These are phyloP conservation scores for Falco peregrinus DNA, from an alignment of 2,797 vertebrate genomes.

Conservation along the genomic window DNA sequence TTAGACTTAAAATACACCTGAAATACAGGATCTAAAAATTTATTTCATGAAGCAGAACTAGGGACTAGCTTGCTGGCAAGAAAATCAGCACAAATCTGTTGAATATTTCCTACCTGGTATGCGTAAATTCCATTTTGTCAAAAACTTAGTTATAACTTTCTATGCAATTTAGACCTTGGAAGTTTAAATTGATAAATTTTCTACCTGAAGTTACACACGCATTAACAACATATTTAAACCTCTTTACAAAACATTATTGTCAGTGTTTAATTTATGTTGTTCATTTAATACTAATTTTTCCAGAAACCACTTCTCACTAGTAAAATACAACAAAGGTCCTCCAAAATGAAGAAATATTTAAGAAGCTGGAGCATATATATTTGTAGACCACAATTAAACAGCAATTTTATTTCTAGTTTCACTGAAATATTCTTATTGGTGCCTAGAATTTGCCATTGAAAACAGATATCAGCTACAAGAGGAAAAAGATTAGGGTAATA, in stretches of 20 bases:
- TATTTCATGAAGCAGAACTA: background rate
- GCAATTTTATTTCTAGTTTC: background rate
- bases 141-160: background rate
- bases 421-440: background rate
- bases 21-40: accelerated
- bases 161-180: background rate
- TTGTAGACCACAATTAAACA: background rate
- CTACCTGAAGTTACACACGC: background rate
- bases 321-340: background rate
- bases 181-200: background rate
- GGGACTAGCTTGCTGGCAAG: background rate
- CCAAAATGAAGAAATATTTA: background rate
- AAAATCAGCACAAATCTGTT: accelerated
- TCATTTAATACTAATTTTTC: background rate
- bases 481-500: background rate
- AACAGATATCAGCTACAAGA: background rate
- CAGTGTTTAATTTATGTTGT: background rate
- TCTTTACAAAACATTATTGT: background rate
- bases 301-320: background rate
- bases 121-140: background rate
- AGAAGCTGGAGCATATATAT: background rate
- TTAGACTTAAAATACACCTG: background rate
- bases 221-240: background rate
- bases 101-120: background rate
- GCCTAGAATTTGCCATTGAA: background rate